Conservation (phyloP, 2,888 invertebrate species). For the Acanthosepion lycidas region DNA sequence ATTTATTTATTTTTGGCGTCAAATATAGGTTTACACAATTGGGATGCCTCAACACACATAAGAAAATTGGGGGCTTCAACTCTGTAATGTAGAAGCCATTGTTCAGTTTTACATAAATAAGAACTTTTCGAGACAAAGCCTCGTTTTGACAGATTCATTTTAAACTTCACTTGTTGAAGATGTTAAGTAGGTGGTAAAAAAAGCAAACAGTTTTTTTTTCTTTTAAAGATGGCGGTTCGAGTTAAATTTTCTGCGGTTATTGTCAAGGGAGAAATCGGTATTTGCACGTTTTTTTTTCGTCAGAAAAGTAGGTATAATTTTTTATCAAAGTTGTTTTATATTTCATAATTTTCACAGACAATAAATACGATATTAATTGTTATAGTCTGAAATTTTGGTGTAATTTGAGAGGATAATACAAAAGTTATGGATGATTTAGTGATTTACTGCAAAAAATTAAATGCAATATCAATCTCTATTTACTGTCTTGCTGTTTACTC, state of each 20-base stretch:
- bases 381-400: too few species aligned
- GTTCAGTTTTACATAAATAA: neutral
- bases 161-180: neutral
- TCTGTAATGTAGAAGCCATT: neutral
- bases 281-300: too few species aligned
- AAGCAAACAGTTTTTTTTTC: neutral
- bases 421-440: too few species aligned
- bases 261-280: neutral
- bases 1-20: neutral
- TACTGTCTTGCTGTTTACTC: too few species aligned
- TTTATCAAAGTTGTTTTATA: too few species aligned
- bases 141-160: neutral
- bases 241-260: neutral
- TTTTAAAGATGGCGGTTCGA: neutral
- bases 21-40: neutral
- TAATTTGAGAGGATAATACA: too few species aligned
- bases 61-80: too few species aligned
- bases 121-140: neutral
- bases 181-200: neutral
- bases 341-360: too few species aligned
- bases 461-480: too few species aligned
- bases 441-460: too few species aligned
- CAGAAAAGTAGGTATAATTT: too few species aligned
- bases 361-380: too few species aligned
- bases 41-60: neutral